A percentile compares a stretch with the other conserved stretches of the same genome.
Conservation (phyloP, 2,888 invertebrate genomes). For the Cerastis rubricosa region DNA sequence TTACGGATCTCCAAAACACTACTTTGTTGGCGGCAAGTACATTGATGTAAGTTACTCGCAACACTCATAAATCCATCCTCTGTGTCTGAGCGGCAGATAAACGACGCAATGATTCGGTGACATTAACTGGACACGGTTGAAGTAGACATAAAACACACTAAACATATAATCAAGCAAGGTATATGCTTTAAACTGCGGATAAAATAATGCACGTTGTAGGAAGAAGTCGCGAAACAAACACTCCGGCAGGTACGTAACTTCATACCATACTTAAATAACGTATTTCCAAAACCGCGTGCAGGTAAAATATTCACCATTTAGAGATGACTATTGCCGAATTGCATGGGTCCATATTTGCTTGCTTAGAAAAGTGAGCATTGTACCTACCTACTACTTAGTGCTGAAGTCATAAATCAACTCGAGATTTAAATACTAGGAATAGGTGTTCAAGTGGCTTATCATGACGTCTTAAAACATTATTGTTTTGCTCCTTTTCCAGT, state of each 20-base stretch:
- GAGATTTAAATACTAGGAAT: neutral
- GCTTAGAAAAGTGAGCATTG: neutral
- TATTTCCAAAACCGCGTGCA: neutral
- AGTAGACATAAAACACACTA: neutral
- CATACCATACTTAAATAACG: neutral
- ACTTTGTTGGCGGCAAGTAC: constrained; percentile 30
- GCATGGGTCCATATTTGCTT: neutral
- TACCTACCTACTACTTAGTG: too few species aligned
- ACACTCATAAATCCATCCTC: constrained; percentile 14
- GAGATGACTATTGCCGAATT: neutral
- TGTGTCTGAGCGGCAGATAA: constrained; percentile 5
- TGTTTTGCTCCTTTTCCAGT: too few species aligned
- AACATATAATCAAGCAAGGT: neutral
- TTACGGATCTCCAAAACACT: constrained; percentile 9
- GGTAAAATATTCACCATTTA: neutral
- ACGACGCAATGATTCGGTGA: neutral
- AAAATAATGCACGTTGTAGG: neutral
- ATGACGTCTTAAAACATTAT: too few species aligned
- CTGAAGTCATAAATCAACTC: neutral
- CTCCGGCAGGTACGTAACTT: too few species aligned
- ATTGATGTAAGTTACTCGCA: constrained; percentile 30
- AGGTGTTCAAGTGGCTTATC: too few species aligned
- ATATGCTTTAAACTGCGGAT: neutral
- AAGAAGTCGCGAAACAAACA: too few species aligned
- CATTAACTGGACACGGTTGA: constrained; percentile 11